Evolutionary conservation across 2,888 invertebrate species (phyloP).

Genomic region (Protophormia terraenovae): DNA sequence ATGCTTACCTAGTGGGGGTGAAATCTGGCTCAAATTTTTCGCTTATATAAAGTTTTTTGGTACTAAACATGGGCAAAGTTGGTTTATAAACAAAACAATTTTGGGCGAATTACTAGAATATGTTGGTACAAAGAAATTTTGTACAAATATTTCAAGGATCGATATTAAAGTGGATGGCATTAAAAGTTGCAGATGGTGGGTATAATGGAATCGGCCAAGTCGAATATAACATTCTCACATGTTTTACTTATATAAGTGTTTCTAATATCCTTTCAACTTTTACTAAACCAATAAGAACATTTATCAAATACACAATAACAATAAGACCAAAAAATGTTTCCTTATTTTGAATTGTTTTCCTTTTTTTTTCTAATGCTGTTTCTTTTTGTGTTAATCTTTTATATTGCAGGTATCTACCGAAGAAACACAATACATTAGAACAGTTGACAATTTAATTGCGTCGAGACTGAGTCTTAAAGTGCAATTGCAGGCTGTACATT

Average conservation of each 20-base stretch:
- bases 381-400: slow-evolving; percentile 18
- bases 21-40: too few species aligned
- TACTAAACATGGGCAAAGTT: too few species aligned
- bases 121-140: too few species aligned
- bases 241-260: slow-evolving; percentile 29
- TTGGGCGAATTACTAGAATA: too few species aligned
- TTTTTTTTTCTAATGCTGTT: background rate
- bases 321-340: background rate
- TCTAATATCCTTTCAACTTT: slow-evolving; percentile 14
- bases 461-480: slow-evolving; percentile 80
- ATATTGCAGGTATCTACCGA: slow-evolving; percentile 77
- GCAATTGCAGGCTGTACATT: slow-evolving; percentile 81
- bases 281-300: slow-evolving; percentile 42
- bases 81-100: too few species aligned
- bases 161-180: too few species aligned
- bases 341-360: background rate
- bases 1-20: too few species aligned
- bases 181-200: too few species aligned
- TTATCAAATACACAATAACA: slow-evolving; percentile 17
- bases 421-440: slow-evolving; percentile 80
- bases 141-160: too few species aligned
- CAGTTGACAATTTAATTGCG: slow-evolving; percentile 80
- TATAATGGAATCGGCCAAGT: too few species aligned
- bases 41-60: too few species aligned
- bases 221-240: too few species aligned